phyloP scores from a whole-genome alignment of 1,140 invertebrate genomes.

The Drosophila lowei region DNA sequence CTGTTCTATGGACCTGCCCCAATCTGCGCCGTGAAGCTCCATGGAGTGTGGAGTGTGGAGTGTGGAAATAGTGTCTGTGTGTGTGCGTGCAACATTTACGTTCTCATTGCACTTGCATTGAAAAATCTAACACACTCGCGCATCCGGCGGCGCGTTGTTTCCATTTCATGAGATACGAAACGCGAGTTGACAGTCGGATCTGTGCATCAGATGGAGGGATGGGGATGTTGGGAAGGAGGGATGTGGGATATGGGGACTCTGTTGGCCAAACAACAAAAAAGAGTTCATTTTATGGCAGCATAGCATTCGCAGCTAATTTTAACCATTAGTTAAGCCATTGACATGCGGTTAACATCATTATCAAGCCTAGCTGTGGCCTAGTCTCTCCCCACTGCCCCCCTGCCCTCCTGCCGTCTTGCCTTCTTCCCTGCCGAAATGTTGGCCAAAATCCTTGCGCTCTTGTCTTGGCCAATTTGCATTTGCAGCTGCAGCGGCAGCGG shows the following conservation, averaged over 20 bases:
- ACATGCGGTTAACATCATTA: conserved; percentile 35
- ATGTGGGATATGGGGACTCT: conserved; percentile 8
- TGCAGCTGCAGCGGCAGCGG: conserved; percentile 31
- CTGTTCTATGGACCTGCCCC: conserved; percentile 5
- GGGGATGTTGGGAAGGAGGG: not conserved
- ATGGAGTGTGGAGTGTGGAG: not conserved
- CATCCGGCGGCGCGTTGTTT: conserved; percentile 43
- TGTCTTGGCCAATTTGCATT: conserved; percentile 72
- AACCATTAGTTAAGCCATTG: conserved; percentile 28
- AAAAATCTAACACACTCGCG: conserved; percentile 49
- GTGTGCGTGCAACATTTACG: conserved; percentile 34
- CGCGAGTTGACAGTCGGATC: conserved; percentile 28
- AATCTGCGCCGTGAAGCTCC: too few species aligned
- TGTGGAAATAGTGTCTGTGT: not conserved
- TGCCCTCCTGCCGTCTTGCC: too few species aligned
- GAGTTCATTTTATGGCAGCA: not conserved
- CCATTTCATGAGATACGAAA: conserved; percentile 40
- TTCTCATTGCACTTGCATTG: conserved; percentile 67
- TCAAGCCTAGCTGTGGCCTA: conserved; percentile 13
- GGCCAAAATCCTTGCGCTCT: conserved; percentile 7
- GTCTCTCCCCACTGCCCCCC: too few species aligned
- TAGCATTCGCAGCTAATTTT: conserved; percentile 17
- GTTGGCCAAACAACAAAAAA: too few species aligned
- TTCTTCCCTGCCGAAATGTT: too few species aligned
- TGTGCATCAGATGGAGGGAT: too few species aligned